Evolutionary conservation across 2,797 vertebrate genomes (phyloP).

Genomic region (Austrolebias charrua): DNA sequence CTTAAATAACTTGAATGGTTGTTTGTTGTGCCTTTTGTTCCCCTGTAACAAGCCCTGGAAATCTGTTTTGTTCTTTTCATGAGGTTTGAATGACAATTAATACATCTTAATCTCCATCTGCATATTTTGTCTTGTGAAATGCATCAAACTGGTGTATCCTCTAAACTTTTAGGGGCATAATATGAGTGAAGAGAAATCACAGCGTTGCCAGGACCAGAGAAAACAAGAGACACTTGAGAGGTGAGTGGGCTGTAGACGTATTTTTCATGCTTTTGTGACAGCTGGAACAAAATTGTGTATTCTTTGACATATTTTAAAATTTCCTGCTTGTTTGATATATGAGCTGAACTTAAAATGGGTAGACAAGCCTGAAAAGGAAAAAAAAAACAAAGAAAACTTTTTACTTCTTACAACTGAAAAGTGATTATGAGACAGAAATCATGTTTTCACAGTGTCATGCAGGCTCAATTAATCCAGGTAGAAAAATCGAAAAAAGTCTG

Average conservation of each 20-base stretch:
- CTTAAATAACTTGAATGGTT: no score
- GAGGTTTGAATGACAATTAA: no score
- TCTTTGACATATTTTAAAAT: conserved; percentile 21
- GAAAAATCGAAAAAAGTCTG: no score
- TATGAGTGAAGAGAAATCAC: conserved; percentile 31
- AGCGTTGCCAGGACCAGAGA: conserved; percentile 23
- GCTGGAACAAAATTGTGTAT: conserved; percentile 23
- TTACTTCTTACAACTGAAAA: background rate
- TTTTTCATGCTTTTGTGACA: conserved; percentile 19
- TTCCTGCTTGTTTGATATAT: conserved; percentile 20
- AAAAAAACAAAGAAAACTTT: background rate
- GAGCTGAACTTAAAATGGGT: conserved; percentile 23
- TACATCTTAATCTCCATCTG: background rate
- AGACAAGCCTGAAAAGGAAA: background rate
- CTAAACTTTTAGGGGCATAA: conserved; percentile 18
- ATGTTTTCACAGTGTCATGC: no score
- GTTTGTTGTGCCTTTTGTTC: no score
- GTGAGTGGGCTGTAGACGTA: conserved; percentile 18
- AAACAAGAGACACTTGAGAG: conserved; percentile 20
- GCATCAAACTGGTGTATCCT: conserved; percentile 22
- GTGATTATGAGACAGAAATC: conserved; percentile 4
- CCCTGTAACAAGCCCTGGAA: no score
- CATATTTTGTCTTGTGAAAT: background rate
- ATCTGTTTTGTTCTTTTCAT: no score
- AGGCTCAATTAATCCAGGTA: no score